Evolutionary conservation across 2,888 invertebrate genomes (phyloP), one percentile per base, ranked within the genome.

Genomic region (Galeopsomyia nigrocyanea): DNA sequence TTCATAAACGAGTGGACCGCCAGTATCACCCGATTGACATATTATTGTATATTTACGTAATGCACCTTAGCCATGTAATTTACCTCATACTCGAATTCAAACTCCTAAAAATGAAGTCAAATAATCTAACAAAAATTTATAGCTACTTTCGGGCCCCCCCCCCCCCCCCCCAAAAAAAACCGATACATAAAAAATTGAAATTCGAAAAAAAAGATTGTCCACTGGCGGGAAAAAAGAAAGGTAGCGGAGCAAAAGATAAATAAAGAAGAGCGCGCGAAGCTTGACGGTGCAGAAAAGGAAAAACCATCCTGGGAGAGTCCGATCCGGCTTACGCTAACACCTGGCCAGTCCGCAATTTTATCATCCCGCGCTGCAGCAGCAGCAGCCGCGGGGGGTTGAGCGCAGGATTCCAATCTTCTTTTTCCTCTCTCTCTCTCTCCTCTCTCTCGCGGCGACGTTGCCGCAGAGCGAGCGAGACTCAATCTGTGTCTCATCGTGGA

Each of bases 401-500:
- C 78, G 77, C 79, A 80, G 82, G 82, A 82, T 83, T 84, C 80
- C 85, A 84, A 85, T 85, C 84, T 85, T 84, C 83, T 84, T 82
- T 80, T 67, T 79, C 81, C 77, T 74, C 75, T 77, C 73, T 71
- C 69, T 55, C 53, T 65, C 61, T n/a, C 31, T 62, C 57, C 66
- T 6, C 51, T 57, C 46, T 58, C 71, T 74, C 68, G 68, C 62
- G 71, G 62, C 77, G 71, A 61, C 39, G 39, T 39, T 39, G 7
- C 39, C 39, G 13, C 39, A 10, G 39, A 39, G 39, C 7, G 39
- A 57, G 57, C 71, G 75, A 78, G 82, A 84, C 84, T 84, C 84
- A 84, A 85, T 85, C 84, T 83, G 82, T 84, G 82, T 84, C 84
- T 84, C 84, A 85, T 81, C 83, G 82, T 78, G 83, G 85, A 85